Conservation (phyloP, 2,113 vertebrate species). For the Petaurus breviceps region DNA sequence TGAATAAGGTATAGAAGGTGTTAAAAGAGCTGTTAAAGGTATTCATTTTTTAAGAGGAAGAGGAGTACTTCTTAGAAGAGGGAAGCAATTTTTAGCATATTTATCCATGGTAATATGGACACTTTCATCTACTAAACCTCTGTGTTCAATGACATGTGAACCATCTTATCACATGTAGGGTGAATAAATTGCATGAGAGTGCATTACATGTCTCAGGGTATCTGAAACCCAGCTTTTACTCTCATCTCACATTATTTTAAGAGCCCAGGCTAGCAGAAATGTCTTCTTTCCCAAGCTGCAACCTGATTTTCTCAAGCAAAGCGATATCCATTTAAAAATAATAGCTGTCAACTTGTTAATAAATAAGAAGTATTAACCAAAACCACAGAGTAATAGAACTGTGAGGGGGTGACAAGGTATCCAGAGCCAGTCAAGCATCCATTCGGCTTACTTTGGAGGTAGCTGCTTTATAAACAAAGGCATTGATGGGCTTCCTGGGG, state of each 20-base stretch:
- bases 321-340: slow-evolving; percentile 85
- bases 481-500: slow-evolving; percentile 51
- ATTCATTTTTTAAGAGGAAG: not conserved
- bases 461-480: slow-evolving; percentile 79
- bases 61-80: not conserved
- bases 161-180: fast-evolving
- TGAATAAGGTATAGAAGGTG: not conserved
- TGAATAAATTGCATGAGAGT: not conserved
- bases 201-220: not conserved
- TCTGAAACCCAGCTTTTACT: fast-evolving
- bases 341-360: slow-evolving; percentile 84
- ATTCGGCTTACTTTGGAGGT: slow-evolving; percentile 65
- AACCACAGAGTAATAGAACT: slow-evolving; percentile 78
- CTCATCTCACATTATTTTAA: slow-evolving; percentile 58
- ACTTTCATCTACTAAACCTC: not conserved
- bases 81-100: not conserved
- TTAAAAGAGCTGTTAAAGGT: not conserved
- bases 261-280: slow-evolving; percentile 49
- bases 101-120: not conserved
- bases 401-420: slow-evolving; percentile 68
- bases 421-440: slow-evolving; percentile 53
- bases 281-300: slow-evolving; percentile 45
- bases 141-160: not conserved
- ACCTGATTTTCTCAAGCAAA: slow-evolving; percentile 73
- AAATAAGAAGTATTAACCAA: slow-evolving; percentile 76